Base-by-base conservation (phyloP, 2,113 vertebrate species). In the Nycticorax nycticorax region DNA sequence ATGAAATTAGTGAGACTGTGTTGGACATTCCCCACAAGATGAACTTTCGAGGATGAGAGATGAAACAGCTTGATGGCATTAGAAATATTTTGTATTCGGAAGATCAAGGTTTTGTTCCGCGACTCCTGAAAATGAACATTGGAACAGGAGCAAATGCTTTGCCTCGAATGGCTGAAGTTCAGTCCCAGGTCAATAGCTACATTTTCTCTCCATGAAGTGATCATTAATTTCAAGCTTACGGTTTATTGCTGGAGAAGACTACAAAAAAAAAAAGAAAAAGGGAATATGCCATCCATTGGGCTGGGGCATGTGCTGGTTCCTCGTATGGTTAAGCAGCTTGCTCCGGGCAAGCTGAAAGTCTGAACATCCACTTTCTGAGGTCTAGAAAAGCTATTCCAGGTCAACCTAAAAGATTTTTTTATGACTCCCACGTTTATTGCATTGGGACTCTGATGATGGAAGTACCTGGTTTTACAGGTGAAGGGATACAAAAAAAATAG, bases 171-270 rank as follows among this genome's bases (percentile, higher is more conserved):
- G 72, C 82, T 92, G 55, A 77, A 67, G 92, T 86, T 96, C 96
- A 97, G 91, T 9, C 88, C 92, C 69, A 85, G 96, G 91, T 96
- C 95, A 95, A 77, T 47, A 81, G 69, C 60, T 55, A 24, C 93
- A 60, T 94, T 96, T 95, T 62, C 88, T 91, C 75, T 63, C 88
- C 60, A 26, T 41, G 43, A 92, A 86, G 64, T 8, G 48, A 57
- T 81, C 90, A 64, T 93, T 96, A 93, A 94, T 93, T 95, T 84
- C 53, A 30, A 91, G 72, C 82, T 83, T 62, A 68, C 2, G 0
- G 52, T 85, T 96, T 93, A 88, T 82, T 72, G 84, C 94, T 3
- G 8, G 32, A 84, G 93, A 91, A 28, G 37, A 74, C 30, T 48
- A 1, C 16, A 45, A 45, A 1, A 13, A 37, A 52, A 64, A 1